These are phyloP conservation scores for Solen grandis DNA, from an alignment of 1,140 invertebrate species.

Conservation along the genomic window DNA sequence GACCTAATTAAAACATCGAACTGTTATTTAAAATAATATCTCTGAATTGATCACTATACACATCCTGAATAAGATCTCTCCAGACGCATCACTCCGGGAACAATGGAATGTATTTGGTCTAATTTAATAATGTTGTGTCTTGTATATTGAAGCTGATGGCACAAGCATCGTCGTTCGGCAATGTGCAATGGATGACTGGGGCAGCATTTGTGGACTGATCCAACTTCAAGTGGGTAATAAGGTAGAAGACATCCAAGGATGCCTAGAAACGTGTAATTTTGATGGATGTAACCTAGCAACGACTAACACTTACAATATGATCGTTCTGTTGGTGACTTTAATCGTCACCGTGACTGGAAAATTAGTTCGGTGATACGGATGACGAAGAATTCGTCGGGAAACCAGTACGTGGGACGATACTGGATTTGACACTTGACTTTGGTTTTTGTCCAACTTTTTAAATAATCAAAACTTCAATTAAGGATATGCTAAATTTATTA, in stretches of 20 bases:
- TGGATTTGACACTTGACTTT: no score
- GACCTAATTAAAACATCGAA: no score
- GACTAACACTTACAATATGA: constrained; percentile 8
- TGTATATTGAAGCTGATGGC: constrained; percentile 46
- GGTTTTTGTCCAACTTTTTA: no score
- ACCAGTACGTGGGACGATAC: no score
- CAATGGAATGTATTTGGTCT: no score
- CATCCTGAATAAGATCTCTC: no score
- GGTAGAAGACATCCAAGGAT: constrained; percentile 42
- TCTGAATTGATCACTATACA: no score
- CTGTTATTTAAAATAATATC: no score
- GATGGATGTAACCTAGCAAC: constrained; percentile 49
- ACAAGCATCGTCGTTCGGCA: constrained; percentile 35
- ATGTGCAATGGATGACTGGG: constrained; percentile 39
- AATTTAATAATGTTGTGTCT: not conserved
- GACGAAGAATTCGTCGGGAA: no score
- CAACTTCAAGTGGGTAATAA: constrained; percentile 8
- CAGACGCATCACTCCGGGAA: no score
- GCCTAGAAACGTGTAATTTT: constrained; percentile 48
- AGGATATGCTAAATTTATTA: no score
- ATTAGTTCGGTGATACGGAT: not conserved
- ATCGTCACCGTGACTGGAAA: not conserved
- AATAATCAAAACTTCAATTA: no score
- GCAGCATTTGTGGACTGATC: constrained; percentile 46
- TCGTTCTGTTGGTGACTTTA: constrained; percentile 8